phyloP scores from a whole-genome alignment of 2,888 invertebrate species.

The Prosopocoilus inquinatus region DNA sequence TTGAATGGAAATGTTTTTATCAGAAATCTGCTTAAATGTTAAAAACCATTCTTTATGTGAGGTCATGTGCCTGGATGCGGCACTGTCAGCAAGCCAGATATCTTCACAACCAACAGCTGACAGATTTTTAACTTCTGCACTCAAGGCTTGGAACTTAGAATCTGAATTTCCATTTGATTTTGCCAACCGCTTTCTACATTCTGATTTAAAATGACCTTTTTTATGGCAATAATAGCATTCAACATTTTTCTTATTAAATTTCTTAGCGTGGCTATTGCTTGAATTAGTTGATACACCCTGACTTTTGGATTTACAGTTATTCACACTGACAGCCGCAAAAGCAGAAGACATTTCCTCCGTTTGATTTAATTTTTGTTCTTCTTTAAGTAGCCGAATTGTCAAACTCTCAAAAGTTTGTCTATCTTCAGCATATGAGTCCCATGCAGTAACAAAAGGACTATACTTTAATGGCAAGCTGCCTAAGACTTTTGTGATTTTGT shows the following conservation, averaged over 20 bases:
- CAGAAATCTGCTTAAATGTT: too few relatives aligned
- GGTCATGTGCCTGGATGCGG: too few relatives aligned
- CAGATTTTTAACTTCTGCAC: neutral
- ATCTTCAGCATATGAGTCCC: constrained; percentile 18
- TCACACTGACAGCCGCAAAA: too few relatives aligned
- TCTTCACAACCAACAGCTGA: neutral
- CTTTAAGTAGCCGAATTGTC: constrained; percentile 15
- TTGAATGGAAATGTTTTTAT: too few relatives aligned
- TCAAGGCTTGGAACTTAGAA: too few relatives aligned
- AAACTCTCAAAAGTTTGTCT: constrained; percentile 20
- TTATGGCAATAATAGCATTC: too few relatives aligned
- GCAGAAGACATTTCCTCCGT: neutral
- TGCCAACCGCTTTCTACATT: constrained; percentile 1
- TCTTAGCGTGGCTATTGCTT: neutral
- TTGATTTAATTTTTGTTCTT: constrained; percentile 11
- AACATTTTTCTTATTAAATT: neutral
- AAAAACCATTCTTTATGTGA: too few relatives aligned
- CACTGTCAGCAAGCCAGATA: constrained; percentile 1
- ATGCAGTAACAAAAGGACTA: constrained; percentile 18
- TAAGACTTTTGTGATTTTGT: neutral
- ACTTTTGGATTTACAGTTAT: too few relatives aligned
- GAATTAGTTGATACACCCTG: too few relatives aligned
- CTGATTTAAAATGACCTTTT: neutral
- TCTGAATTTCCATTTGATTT: neutral
- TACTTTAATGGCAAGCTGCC: neutral